These are phyloP conservation scores for Nipponacmea schrenckii DNA, from an alignment of 2,888 invertebrate genomes.

Conservation along the genomic window DNA sequence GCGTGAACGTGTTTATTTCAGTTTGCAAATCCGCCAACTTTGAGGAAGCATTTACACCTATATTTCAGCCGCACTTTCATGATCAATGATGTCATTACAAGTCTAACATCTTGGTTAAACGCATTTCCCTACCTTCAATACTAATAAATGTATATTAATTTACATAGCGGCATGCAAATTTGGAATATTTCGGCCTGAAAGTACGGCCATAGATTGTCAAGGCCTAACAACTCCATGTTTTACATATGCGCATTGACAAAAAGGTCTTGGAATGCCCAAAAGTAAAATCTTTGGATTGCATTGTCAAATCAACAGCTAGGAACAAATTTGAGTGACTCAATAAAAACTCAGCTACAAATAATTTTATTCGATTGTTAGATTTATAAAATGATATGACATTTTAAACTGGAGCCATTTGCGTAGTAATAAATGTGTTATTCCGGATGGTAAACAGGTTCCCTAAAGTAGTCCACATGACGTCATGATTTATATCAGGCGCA, in stretches of 20 bases:
- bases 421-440: constrained; percentile 32
- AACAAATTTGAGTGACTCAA: too few species aligned
- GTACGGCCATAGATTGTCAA: constrained; percentile 35
- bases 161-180: constrained; percentile 10
- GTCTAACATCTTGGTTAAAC: background rate
- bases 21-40: constrained; percentile 9
- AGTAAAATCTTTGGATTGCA: too few species aligned
- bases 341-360: too few species aligned
- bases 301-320: too few species aligned
- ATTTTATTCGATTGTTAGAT: too few species aligned
- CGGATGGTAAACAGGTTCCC: constrained; percentile 43
- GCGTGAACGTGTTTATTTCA: background rate
- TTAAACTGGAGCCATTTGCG: constrained; percentile 13
- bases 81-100: background rate
- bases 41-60: background rate
- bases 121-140: constrained; percentile 16
- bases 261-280: constrained; percentile 11
- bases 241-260: constrained; percentile 16
- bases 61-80: constrained; percentile 13
- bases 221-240: constrained; percentile 14
- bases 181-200: constrained; percentile 25
- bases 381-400: too few species aligned
- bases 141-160: constrained; percentile 11
- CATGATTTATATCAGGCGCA: constrained; percentile 30
- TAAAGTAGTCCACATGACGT: constrained; percentile 45